A percentile compares a stretch with the other conserved stretches of the same genome.
phyloP scores from a whole-genome alignment of 2,797 vertebrate species.

The Catamblyrhynchus diadema region DNA sequence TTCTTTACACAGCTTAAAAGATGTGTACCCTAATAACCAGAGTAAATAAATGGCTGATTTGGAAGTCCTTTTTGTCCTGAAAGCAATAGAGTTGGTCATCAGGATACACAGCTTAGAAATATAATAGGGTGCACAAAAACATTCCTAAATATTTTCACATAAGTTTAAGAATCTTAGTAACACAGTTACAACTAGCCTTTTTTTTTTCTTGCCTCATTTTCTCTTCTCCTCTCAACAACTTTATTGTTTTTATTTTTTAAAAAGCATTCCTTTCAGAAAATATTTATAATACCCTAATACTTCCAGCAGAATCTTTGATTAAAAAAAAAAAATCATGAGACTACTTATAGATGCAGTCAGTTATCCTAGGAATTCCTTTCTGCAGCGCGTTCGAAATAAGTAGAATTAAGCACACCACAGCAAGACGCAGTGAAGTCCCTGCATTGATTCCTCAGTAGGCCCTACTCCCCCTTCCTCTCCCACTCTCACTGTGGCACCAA shows the following conservation, averaged over 20 bases:
- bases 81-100: not conserved
- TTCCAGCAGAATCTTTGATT: slow-evolving; percentile 1
- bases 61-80: not conserved
- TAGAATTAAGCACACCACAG: not conserved
- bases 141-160: not conserved
- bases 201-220: accelerated
- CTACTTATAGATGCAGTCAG: not conserved
- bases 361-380: not conserved
- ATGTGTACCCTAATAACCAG: not conserved
- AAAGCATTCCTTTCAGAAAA: not conserved
- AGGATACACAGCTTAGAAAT: not conserved
- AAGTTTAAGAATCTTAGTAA: not conserved
- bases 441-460: not conserved
- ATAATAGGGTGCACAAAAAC: not conserved
- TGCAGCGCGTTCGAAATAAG: not conserved
- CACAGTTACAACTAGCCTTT: not conserved
- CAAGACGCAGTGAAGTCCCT: not conserved
- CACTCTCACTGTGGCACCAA: not conserved
- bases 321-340: not conserved
- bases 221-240: not conserved
- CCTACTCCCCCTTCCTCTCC: not conserved
- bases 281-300: not conserved
- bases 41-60: not conserved
- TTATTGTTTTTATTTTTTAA: not conserved
- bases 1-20: not conserved